A percentile compares a stretch with the other conserved stretches of the same genome.
Conservation (phyloP, 2,888 invertebrate genomes). For the Eurois occulta region DNA sequence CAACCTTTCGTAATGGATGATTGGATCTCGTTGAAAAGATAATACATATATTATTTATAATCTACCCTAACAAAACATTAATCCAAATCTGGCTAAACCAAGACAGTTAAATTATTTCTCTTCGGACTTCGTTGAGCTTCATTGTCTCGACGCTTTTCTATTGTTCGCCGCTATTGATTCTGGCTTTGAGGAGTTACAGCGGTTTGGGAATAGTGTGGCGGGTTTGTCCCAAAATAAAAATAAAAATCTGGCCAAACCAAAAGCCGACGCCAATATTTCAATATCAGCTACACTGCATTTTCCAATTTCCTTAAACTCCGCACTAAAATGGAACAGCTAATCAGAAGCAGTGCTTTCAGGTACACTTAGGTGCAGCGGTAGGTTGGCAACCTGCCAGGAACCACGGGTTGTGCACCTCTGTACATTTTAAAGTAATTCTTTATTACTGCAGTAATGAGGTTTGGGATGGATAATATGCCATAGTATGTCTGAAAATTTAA, state of each 20-base stretch:
- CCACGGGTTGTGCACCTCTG: not conserved
- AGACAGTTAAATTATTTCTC: too few relatives aligned
- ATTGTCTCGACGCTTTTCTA: too few relatives aligned
- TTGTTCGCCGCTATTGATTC: too few relatives aligned
- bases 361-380: not conserved
- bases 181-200: too few relatives aligned
- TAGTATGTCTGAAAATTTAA: too few relatives aligned
- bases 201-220: too few relatives aligned
- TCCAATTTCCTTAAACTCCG: conserved; percentile 22
- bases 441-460: conserved; percentile 7
- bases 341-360: conserved; percentile 24
- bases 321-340: not conserved
- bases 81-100: too few relatives aligned
- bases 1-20: conserved; percentile 14
- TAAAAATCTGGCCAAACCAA: not conserved
- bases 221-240: too few relatives aligned
- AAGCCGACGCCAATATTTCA: not conserved
- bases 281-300: not conserved
- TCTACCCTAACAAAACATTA: not conserved
- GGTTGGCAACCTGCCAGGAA: conserved; percentile 48
- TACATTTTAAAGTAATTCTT: conserved; percentile 18
- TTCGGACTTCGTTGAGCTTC: too few relatives aligned
- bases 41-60: too few relatives aligned
- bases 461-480: not conserved
- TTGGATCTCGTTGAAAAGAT: not conserved